These are phyloP conservation scores for Dryobota labecula DNA, from an alignment of 2,888 invertebrate genomes.

Conservation along the genomic window DNA sequence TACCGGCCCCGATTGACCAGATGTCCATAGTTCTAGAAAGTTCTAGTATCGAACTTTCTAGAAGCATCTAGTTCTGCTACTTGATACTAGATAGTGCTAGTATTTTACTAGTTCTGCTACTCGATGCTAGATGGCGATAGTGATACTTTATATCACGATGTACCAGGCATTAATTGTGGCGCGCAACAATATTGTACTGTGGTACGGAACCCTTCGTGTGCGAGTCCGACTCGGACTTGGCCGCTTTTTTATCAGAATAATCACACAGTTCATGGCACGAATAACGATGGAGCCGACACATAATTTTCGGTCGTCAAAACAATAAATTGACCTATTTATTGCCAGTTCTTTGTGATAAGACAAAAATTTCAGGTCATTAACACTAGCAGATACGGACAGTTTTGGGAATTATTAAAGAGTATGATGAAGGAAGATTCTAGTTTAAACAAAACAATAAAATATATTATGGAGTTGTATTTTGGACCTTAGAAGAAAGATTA, in stretches of 20 bases:
- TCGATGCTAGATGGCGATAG: no score
- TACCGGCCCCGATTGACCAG: no score
- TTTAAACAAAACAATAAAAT: neutral
- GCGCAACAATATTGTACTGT: no score
- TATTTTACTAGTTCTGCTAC: no score
- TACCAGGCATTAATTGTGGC: no score
- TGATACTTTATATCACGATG: no score
- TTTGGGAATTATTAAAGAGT: conserved; percentile 36
- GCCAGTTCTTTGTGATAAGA: conserved; percentile 81
- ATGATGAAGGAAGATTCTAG: neutral
- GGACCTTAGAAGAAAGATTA: neutral
- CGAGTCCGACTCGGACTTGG: no score
- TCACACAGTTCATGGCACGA: conserved; percentile 74
- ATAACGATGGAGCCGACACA: conserved; percentile 72
- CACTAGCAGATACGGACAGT: conserved; percentile 74
- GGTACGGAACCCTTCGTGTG: no score
- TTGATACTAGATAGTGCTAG: no score
- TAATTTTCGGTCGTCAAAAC: conserved; percentile 77
- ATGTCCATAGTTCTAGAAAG: no score
- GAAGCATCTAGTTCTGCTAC: no score
- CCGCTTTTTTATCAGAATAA: conserved; percentile 67
- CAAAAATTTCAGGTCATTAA: conserved; percentile 84
- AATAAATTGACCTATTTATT: conserved; percentile 88
- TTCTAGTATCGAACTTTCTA: no score
- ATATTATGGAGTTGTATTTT: neutral